Evolutionary conservation across 2,797 vertebrate genomes (phyloP).

Genomic region (Tolypeutes matacus): DNA sequence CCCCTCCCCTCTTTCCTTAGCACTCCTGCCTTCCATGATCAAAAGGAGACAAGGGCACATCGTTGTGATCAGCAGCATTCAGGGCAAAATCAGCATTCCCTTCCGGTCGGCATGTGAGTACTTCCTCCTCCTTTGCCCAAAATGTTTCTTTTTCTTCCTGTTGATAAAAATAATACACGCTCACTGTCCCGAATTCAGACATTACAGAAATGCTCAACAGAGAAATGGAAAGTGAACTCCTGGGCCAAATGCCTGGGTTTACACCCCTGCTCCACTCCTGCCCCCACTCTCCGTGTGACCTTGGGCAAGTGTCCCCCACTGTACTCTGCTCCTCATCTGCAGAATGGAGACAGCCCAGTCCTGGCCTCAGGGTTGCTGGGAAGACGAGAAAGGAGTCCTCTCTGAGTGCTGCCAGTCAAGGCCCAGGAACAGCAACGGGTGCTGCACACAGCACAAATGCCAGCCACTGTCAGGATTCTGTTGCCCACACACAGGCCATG

Average conservation of each 20-base stretch:
- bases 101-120: slow-evolving; percentile 97
- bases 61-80: slow-evolving; percentile 96
- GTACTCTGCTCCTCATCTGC: background rate
- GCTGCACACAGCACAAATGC: fast-evolving
- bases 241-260: background rate
- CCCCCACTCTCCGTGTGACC: background rate
- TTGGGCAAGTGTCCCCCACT: background rate
- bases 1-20: slow-evolving; percentile 85
- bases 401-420: background rate
- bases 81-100: slow-evolving; percentile 97
- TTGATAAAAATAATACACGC: background rate
- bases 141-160: background rate
- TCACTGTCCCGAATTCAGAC: background rate
- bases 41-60: slow-evolving; percentile 92
- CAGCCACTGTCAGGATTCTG: too few species aligned
- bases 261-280: background rate
- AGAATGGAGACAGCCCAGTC: background rate
- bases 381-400: background rate
- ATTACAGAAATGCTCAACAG: background rate
- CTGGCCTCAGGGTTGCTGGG: too few species aligned
- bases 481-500: background rate
- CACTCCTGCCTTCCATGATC: slow-evolving; percentile 96
- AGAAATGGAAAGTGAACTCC: background rate
- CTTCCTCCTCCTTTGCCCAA: background rate
- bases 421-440: fast-evolving